These are phyloP conservation scores for Taxidea taxus DNA, from an alignment of 2,113 vertebrate genomes.

Conservation along the genomic window DNA sequence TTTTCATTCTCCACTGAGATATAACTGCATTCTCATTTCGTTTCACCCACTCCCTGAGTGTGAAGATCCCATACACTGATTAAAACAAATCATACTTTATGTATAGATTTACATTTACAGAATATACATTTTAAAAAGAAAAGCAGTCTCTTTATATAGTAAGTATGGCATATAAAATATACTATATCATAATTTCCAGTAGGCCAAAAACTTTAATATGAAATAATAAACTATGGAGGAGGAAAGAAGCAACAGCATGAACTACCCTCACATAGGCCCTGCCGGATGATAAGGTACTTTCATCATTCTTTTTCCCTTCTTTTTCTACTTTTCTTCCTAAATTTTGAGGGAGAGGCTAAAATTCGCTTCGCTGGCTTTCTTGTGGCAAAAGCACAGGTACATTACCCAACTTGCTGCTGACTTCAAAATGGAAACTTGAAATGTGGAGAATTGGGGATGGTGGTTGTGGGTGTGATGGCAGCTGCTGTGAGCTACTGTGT, in stretches of 20 bases:
- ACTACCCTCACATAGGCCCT: not conserved
- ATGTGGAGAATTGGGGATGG: not conserved
- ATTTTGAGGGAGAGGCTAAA: not conserved
- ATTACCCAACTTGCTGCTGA: not conserved
- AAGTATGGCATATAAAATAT: not conserved
- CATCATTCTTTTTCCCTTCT: not conserved
- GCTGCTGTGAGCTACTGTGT: not conserved
- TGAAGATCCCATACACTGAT: not conserved
- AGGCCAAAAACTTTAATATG: not conserved
- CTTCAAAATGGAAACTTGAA: not conserved
- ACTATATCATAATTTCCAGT: not conserved
- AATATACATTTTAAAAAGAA: not conserved
- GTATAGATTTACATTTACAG: not conserved
- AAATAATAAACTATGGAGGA: not conserved
- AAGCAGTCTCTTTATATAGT: not conserved
- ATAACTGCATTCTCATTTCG: not conserved
- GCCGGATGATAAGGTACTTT: not conserved
- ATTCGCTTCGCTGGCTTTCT: not conserved
- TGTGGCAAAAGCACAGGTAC: not conserved
- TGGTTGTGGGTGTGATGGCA: not conserved
- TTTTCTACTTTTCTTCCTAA: not conserved
- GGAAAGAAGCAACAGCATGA: not conserved
- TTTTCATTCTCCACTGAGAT: not conserved
- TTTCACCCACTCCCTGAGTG: not conserved
- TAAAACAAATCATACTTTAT: not conserved